Percentiles rank a stretch among this genome's conserved stretches.
phyloP scores from a whole-genome alignment of 2,888 invertebrate species.

The Gortyna flavago region DNA sequence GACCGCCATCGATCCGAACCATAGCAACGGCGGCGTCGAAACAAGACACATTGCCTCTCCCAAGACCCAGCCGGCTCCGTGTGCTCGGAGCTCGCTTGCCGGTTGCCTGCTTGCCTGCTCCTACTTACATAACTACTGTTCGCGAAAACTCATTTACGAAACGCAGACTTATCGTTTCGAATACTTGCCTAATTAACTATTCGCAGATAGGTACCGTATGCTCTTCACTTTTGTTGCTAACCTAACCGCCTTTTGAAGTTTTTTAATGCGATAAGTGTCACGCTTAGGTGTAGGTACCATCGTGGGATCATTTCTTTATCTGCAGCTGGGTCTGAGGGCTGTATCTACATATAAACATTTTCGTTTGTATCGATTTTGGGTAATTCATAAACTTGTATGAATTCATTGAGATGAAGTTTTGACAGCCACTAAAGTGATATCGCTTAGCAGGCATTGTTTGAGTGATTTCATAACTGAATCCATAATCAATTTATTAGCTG shows the following conservation, averaged over 20 bases:
- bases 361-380: slow-evolving; percentile 18
- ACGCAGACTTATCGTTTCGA: slow-evolving; percentile 62
- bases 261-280: slow-evolving; percentile 51
- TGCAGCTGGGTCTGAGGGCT: slow-evolving; percentile 45
- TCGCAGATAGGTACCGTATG: slow-evolving; percentile 67
- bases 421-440: slow-evolving; percentile 5
- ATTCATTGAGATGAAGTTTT: slow-evolving; percentile 1
- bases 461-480: slow-evolving; percentile 27
- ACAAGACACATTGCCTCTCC: slow-evolving; percentile 61
- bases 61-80: slow-evolving; percentile 24
- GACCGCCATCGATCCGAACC: slow-evolving; percentile 62
- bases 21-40: slow-evolving; percentile 60
- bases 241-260: slow-evolving; percentile 32
- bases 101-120: slow-evolving; percentile 35
- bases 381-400: slow-evolving; percentile 13
- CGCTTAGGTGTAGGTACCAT: slow-evolving; percentile 20
- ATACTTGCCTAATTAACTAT: slow-evolving; percentile 72
- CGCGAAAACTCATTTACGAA: slow-evolving; percentile 74
- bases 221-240: slow-evolving; percentile 29
- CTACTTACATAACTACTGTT: slow-evolving; percentile 66
- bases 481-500: too few relatives aligned
- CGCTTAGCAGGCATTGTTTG: not conserved
- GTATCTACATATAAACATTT: slow-evolving; percentile 5
- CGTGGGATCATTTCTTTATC: slow-evolving; percentile 47
- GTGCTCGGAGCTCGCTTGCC: slow-evolving; percentile 33